These are phyloP conservation scores for Vespertilio murinus DNA, from an alignment of 2,797 vertebrate species.

Conservation along the genomic window DNA sequence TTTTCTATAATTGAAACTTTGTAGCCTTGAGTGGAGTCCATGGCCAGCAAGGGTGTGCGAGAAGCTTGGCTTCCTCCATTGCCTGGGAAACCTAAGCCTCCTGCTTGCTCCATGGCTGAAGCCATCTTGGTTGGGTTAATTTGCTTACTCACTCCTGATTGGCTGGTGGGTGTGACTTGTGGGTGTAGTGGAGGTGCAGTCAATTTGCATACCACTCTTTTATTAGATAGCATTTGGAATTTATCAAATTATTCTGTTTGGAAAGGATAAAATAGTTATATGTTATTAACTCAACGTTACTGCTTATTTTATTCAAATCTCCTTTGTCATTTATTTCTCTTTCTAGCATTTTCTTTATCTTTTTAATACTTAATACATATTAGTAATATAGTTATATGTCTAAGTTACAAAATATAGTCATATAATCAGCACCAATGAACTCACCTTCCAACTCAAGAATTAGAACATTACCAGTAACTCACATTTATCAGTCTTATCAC, in stretches of 20 bases:
- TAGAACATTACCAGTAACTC: background rate
- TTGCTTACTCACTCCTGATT: too few species aligned
- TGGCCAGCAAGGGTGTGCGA: too few species aligned
- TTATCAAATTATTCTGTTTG: background rate
- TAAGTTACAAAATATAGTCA: background rate
- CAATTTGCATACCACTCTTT: too few species aligned
- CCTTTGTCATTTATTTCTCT: slow-evolving; percentile 11
- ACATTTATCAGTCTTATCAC: background rate
- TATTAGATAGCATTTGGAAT: background rate
- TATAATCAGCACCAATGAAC: background rate
- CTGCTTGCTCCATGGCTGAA: too few species aligned
- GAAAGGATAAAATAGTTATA: background rate
- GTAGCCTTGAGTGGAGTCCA: too few species aligned
- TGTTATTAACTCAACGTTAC: background rate
- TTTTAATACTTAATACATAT: slow-evolving; percentile 37
- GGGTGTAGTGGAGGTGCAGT: too few species aligned
- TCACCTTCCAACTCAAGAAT: background rate
- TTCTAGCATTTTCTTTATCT: background rate
- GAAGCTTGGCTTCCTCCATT: too few species aligned
- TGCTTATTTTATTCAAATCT: background rate
- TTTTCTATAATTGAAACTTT: too few species aligned
- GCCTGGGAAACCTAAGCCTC: too few species aligned
- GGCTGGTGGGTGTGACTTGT: too few species aligned
- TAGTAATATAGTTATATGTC: background rate
- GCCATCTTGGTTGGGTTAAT: too few species aligned